Percentiles rank a stretch among this genome's conserved stretches.
These are phyloP conservation scores for Bombus difficillimus DNA, from an alignment of 1,140 invertebrate species.

Conservation along the genomic window DNA sequence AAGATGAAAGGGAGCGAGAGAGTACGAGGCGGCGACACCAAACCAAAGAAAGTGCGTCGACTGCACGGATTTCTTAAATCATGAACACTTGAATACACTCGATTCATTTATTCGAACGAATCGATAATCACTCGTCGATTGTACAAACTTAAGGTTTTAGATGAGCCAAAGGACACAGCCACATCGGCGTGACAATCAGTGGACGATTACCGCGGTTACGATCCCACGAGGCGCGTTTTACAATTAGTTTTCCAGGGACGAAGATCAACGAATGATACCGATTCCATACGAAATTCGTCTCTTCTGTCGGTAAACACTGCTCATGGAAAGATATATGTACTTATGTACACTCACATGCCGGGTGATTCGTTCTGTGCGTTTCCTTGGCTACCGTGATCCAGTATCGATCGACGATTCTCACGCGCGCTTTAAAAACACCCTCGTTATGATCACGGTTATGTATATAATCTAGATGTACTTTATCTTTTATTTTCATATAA, in stretches of 20 bases:
- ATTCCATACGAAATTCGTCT: constrained; percentile 38
- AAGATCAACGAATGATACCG: constrained; percentile 32
- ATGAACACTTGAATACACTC: constrained; percentile 9
- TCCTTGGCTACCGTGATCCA: constrained; percentile 32
- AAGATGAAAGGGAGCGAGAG: constrained; percentile 43
- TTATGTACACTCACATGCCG: neutral
- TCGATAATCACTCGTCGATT: constrained; percentile 5
- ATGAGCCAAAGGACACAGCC: neutral
- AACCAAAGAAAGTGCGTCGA: constrained; percentile 1
- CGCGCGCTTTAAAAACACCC: constrained; percentile 24
- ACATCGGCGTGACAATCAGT: constrained; percentile 11
- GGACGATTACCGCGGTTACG: neutral
- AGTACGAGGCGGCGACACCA: constrained; percentile 21
- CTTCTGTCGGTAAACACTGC: constrained; percentile 35
- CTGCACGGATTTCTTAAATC: constrained; percentile 22
- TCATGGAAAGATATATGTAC: neutral
- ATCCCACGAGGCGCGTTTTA: neutral
- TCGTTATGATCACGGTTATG: neutral
- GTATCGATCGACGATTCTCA: constrained; percentile 29
- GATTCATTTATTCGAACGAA: constrained; percentile 29
- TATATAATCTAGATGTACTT: neutral
- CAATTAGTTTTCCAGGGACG: neutral
- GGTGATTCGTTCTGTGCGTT: neutral
- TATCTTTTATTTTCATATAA: neutral
- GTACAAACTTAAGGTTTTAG: neutral